Percentiles rank a stretch among this genome's conserved stretches.
Evolutionary conservation across 2,888 invertebrate genomes (phyloP).

Genomic region (Timema podura): DNA sequence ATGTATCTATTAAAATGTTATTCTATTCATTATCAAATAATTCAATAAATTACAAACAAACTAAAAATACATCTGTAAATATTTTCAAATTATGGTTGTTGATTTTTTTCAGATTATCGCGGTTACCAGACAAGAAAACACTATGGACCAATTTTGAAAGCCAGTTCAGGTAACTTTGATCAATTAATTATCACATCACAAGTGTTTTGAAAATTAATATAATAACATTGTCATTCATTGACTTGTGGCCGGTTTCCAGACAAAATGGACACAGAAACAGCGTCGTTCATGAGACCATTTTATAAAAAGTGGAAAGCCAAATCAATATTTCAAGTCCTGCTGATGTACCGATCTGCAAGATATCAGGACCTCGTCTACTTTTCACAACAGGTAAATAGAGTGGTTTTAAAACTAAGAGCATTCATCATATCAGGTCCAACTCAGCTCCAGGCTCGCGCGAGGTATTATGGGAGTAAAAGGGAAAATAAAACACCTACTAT

Average conservation of each 20-base stretch:
- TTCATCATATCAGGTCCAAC: too few species aligned
- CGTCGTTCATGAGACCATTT: conserved; percentile 68
- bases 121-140: conserved; percentile 66
- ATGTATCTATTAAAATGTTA: too few species aligned
- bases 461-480: too few species aligned
- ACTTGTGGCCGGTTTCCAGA: conserved; percentile 39
- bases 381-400: conserved; percentile 70
- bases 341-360: conserved; percentile 75
- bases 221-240: neutral
- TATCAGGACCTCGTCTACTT: conserved; percentile 82
- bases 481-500: too few species aligned
- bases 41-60: too few species aligned
- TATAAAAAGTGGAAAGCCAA: conserved; percentile 78
- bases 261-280: conserved; percentile 64
- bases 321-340: conserved; percentile 75
- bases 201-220: neutral
- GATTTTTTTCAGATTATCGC: conserved; percentile 57
- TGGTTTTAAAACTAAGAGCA: too few species aligned
- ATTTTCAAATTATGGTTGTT: neutral
- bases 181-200: conserved; percentile 1
- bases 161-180: conserved; percentile 38
- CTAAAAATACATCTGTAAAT: neutral
- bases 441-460: too few species aligned
- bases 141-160: conserved; percentile 57
- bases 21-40: too few species aligned